phyloP scores from a whole-genome alignment of 2,888 invertebrate genomes.

The Gortyna flavago region DNA sequence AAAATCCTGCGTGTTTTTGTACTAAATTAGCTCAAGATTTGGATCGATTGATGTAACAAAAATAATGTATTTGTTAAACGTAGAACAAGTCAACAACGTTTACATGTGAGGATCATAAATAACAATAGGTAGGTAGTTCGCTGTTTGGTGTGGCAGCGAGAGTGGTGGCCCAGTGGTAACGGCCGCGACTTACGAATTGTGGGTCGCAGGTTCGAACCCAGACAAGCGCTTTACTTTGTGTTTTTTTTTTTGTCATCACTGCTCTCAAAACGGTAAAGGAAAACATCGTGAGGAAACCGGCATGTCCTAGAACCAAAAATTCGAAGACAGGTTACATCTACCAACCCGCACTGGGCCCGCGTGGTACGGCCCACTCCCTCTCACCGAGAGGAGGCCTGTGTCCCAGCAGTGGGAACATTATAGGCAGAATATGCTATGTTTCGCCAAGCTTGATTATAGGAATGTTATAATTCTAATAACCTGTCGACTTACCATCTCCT shows the following conservation, averaged over 20 bases:
- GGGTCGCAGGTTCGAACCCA: neutral
- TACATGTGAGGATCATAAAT: neutral
- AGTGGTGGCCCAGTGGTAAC: neutral
- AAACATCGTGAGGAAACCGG: neutral
- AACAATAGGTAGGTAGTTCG: neutral
- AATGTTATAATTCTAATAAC: neutral
- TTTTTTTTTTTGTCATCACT: neutral
- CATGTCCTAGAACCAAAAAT: neutral
- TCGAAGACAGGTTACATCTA: neutral
- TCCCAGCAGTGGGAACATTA: too few species aligned
- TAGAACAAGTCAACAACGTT: neutral
- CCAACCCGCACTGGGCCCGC: neutral
- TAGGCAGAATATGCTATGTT: neutral
- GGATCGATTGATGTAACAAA: neutral
- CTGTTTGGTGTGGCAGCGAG: neutral
- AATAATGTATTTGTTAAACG: neutral
- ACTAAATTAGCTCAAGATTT: constrained; percentile 70
- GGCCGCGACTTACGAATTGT: too few species aligned
- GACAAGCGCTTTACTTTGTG: neutral
- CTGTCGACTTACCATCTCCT: neutral
- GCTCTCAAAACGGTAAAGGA: neutral
- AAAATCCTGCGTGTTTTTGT: constrained; percentile 81
- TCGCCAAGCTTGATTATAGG: neutral
- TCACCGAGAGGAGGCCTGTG: too few species aligned
- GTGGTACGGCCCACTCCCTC: neutral